phyloP scores from a whole-genome alignment of 2,797 vertebrate genomes.

The Hipposideros larvatus region DNA sequence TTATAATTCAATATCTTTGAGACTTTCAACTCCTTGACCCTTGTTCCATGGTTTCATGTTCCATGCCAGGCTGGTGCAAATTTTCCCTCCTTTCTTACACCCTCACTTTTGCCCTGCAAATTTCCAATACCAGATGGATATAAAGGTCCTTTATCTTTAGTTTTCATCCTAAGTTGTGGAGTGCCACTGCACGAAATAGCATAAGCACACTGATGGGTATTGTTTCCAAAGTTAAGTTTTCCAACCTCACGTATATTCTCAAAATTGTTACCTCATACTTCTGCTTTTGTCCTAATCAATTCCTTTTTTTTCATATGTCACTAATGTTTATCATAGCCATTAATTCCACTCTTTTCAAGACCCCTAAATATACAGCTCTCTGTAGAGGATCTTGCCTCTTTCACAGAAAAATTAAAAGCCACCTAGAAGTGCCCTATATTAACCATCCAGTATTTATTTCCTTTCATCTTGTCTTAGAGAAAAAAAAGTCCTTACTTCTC shows the following conservation, averaged over 20 bases:
- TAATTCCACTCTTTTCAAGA: neutral
- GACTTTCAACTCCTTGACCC: neutral
- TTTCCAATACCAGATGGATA: neutral
- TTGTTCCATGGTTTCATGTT: neutral
- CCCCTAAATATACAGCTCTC: neutral
- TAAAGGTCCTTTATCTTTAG: conserved; percentile 17
- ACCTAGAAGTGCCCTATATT: conserved; percentile 3
- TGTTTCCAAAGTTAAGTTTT: conserved; percentile 32
- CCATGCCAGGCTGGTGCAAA: neutral
- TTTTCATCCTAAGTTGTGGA: neutral
- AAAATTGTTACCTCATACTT: neutral
- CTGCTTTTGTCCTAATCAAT: neutral
- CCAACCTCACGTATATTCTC: neutral
- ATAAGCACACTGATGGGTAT: neutral
- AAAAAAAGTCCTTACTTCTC: neutral
- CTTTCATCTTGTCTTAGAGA: conserved; percentile 15
- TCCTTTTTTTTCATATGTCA: conserved; percentile 13
- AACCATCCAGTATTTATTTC: neutral
- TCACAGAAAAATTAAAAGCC: conserved; percentile 32
- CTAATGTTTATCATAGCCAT: neutral
- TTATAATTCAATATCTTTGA: conserved; percentile 31
- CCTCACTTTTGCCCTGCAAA: neutral
- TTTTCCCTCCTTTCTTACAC: neutral
- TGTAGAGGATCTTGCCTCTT: neutral
- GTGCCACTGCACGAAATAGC: neutral